phyloP scores from a whole-genome alignment of 2,888 invertebrate genomes.

The Elysia crispata region DNA sequence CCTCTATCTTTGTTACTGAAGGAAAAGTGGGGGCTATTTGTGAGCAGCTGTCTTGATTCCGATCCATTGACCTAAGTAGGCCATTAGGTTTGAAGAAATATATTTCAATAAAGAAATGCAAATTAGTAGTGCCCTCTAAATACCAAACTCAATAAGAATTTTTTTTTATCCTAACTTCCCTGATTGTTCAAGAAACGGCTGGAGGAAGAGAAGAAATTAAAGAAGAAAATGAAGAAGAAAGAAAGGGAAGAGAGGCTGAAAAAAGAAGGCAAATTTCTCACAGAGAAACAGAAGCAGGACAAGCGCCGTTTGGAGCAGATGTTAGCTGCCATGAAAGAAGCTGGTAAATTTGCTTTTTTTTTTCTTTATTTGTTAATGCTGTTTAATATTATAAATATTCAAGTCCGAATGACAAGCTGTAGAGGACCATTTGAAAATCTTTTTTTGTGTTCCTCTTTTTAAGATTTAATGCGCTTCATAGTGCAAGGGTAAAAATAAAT shows the following conservation, averaged over 20 bases:
- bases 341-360: constrained; percentile 81
- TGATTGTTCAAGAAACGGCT: constrained; percentile 46
- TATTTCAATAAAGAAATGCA: too few species aligned
- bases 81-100: too few species aligned
- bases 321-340: constrained; percentile 91
- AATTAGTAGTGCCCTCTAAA: too few species aligned
- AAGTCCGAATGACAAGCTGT: not conserved
- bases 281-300: constrained; percentile 95
- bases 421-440: not conserved
- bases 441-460: too few species aligned
- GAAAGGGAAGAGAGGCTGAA: constrained; percentile 94
- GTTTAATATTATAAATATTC: not conserved
- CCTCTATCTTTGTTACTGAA: too few species aligned
- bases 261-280: constrained; percentile 96
- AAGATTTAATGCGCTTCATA: too few species aligned
- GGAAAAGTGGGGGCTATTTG: not conserved
- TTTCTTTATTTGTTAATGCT: not conserved
- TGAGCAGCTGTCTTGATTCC: too few species aligned
- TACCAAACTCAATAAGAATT: not conserved
- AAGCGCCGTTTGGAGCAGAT: constrained; percentile 90
- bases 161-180: not conserved
- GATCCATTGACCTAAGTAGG: too few species aligned
- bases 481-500: too few species aligned
- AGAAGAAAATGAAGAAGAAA: constrained; percentile 74
- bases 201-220: constrained; percentile 52